Percentiles rank a stretch among this genome's conserved stretches.
phyloP scores from a whole-genome alignment of 2,888 invertebrate genomes.

The Drosophila cognata region DNA sequence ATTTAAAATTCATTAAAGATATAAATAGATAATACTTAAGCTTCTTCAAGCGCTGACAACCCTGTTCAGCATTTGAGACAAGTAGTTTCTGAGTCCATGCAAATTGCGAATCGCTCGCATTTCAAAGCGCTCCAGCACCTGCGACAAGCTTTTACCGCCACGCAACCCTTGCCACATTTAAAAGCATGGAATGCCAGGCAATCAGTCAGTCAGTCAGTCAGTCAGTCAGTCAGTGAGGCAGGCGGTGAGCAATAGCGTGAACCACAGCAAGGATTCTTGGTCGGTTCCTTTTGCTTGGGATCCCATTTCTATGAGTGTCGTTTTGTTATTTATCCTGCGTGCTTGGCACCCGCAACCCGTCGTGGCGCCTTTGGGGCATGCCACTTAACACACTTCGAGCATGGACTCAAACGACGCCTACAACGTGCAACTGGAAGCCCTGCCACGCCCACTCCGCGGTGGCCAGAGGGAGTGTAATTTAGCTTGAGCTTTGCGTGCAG shows the following conservation, averaged over 20 bases:
- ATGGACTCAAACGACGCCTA: slow-evolving; percentile 34
- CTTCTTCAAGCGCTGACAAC: slow-evolving; percentile 28
- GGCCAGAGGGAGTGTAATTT: slow-evolving; percentile 54
- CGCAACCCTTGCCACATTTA: slow-evolving; percentile 27
- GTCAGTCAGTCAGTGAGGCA: not conserved
- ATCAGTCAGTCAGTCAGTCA: not conserved
- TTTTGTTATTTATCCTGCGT: slow-evolving; percentile 76
- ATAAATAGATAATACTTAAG: not conserved
- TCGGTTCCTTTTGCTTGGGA: not conserved
- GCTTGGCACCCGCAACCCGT: slow-evolving; percentile 26
- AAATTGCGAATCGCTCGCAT: slow-evolving; percentile 64
- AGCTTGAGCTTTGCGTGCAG: slow-evolving; percentile 56
- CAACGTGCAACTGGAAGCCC: slow-evolving; percentile 29
- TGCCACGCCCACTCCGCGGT: slow-evolving; percentile 38
- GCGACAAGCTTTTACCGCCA: slow-evolving; percentile 52
- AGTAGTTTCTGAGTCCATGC: slow-evolving; percentile 45
- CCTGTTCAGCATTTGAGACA: slow-evolving; percentile 20
- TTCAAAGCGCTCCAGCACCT: slow-evolving; percentile 62
- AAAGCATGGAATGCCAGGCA: slow-evolving; percentile 6
- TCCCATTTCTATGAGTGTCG: slow-evolving; percentile 65
- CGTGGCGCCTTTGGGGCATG: slow-evolving; percentile 61
- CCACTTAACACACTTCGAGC: slow-evolving; percentile 72
- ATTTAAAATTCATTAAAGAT: not conserved
- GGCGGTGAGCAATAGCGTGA: slow-evolving; percentile 2
- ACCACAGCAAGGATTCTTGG: not conserved